phyloP scores from a whole-genome alignment of 2,797 vertebrate genomes.

The Distichodus sexfasciatus region DNA sequence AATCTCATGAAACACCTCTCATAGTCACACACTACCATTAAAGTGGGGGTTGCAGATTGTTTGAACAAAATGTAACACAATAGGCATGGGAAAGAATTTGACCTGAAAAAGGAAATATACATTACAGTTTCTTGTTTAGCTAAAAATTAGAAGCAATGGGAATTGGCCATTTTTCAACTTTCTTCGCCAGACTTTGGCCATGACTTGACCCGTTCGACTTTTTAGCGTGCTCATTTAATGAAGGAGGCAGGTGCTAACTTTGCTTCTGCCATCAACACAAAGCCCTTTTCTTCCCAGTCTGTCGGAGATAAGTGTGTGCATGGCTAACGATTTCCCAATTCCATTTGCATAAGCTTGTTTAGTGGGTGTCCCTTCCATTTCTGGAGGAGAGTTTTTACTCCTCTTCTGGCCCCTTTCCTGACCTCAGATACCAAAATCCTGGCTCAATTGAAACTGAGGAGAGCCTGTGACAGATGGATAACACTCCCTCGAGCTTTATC shows the following conservation, averaged over 20 bases:
- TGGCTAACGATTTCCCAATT: neutral
- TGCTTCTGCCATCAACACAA: too few relatives aligned
- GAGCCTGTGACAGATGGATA: conserved; percentile 27
- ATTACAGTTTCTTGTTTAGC: too few relatives aligned
- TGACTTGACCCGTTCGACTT: neutral
- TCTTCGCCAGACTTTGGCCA: neutral
- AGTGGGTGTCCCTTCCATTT: neutral
- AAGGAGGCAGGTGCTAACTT: neutral
- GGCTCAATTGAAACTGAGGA: neutral
- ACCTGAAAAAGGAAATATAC: too few relatives aligned
- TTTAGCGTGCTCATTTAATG: neutral
- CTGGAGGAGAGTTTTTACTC: neutral
- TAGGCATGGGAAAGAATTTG: too few relatives aligned
- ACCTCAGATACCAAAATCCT: conserved; percentile 20
- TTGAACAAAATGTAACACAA: too few relatives aligned
- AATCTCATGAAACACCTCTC: too few relatives aligned
- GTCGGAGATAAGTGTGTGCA: neutral
- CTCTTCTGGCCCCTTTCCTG: neutral
- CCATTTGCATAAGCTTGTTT: conserved; percentile 10
- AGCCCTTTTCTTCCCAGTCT: too few relatives aligned
- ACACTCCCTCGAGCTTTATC: conserved; percentile 29
- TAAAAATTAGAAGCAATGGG: too few relatives aligned
- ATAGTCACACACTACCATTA: too few relatives aligned
- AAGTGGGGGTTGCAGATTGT: too few relatives aligned
- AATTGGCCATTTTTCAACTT: too few relatives aligned